Percentiles rank a stretch among this genome's conserved stretches.
Evolutionary conservation across 1,140 invertebrate genomes (phyloP).

Genomic region (Globodera rostochiensis): DNA sequence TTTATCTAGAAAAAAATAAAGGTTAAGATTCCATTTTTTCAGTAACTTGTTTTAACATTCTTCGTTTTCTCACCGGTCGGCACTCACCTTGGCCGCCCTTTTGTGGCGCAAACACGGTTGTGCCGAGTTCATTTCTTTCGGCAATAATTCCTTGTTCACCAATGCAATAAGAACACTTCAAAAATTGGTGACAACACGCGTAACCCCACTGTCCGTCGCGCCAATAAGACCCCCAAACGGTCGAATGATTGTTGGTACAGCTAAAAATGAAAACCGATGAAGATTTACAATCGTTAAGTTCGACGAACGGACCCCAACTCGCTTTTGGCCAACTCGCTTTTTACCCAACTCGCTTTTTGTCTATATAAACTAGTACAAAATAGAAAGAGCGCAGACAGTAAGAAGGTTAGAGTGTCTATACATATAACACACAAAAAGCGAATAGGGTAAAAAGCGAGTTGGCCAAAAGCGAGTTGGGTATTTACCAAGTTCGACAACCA

Average conservation of each 20-base stretch:
- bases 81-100: neutral
- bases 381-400: too few relatives aligned
- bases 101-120: neutral
- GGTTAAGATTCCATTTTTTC: neutral
- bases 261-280: too few relatives aligned
- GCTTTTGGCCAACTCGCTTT: too few relatives aligned
- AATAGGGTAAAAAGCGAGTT: too few relatives aligned
- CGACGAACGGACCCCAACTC: too few relatives aligned
- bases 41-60: neutral
- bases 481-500: too few relatives aligned
- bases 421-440: too few relatives aligned
- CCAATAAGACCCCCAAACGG: slow-evolving; percentile 95
- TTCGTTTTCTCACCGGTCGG: neutral
- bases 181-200: slow-evolving; percentile 85
- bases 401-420: too few relatives aligned
- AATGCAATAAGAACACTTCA: slow-evolving; percentile 79
- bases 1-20: neutral
- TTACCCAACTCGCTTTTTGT: too few relatives aligned
- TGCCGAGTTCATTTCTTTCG: slow-evolving; percentile 26
- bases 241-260: slow-evolving; percentile 65
- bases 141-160: slow-evolving; percentile 74
- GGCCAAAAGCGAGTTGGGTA: too few relatives aligned
- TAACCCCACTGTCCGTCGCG: slow-evolving; percentile 88
- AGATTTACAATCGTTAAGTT: too few relatives aligned
- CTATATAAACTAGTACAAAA: too few relatives aligned